Evolutionary conservation across 2,797 vertebrate species (phyloP), one percentile per base, ranked within the genome.

Genomic region (Dermochelys coriacea): DNA sequence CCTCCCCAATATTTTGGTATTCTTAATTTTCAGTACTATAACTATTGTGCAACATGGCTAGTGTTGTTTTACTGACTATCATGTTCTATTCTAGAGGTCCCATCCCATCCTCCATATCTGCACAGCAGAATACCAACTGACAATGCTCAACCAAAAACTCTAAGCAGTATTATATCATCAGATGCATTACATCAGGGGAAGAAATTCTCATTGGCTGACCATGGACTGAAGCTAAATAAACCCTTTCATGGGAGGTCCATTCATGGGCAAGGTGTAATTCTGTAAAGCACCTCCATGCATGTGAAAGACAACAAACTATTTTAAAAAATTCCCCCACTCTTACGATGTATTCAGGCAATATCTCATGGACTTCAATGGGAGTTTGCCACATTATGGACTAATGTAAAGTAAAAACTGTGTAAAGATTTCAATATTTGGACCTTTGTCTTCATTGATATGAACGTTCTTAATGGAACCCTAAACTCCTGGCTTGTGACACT

Each of bases 401-500:
- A n/a, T n/a, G n/a, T n/a, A n/a, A n/a, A 82, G 3, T 7, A 45
- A 80, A 18, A 94, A 45, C 37, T 1, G 3, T 4, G 4, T 49
- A 82, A 84, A 5, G 37, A 5, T 71, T 47, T 41, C 3, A 19
- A 75, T 18, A 49, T 31, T 21, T 37, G 23, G 8, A 4, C 64
- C 34, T 89, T 45, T 4, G 27, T 81, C 82, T 74, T 55, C 61
- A 12, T 59, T 37, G 23, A 51, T 31, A 84, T 16, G 37, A 29
- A 31, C 19, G 75, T 21, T 23, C 84, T 45, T 78, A 52, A 27
- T 31, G 47, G 81, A 12, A 23, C n/a, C 37, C 31, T 61, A 5
- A 68, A 23, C 10, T 80, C 31, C 31, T 49, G 6, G 1, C 18
- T 1, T 1, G 9, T 0, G 18, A 55, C 19, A 79, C 25, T 27